These are phyloP conservation scores for Cichladusa arquata DNA, from an alignment of 2,113 vertebrate genomes.

Conservation along the genomic window DNA sequence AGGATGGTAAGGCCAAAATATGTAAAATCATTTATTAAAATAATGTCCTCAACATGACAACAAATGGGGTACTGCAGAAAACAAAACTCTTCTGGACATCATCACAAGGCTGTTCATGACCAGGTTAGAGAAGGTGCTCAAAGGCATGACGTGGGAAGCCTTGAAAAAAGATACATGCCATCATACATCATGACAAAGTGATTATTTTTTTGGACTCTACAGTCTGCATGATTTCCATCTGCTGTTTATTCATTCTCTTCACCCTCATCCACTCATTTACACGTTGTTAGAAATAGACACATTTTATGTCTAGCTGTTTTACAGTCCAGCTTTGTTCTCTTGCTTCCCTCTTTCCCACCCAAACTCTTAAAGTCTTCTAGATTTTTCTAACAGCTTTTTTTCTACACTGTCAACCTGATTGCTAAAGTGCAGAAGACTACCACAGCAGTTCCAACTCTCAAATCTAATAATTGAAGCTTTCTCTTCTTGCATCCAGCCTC, in stretches of 20 bases:
- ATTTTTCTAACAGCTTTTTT: not conserved
- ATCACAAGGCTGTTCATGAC: not conserved
- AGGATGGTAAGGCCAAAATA: not conserved
- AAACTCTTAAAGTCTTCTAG: not conserved
- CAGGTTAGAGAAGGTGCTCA: not conserved
- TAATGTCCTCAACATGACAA: not conserved
- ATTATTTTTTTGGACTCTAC: not conserved
- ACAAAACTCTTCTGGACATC: not conserved
- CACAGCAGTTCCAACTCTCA: not conserved
- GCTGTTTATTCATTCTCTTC: conserved; percentile 14
- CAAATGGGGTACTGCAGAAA: not conserved
- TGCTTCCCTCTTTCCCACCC: not conserved
- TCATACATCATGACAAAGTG: not conserved
- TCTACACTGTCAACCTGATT: not conserved
- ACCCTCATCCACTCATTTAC: conserved; percentile 13
- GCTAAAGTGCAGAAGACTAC: not conserved
- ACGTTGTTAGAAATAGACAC: not conserved
- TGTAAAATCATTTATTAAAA: not conserved
- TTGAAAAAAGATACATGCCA: not conserved
- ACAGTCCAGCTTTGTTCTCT: not conserved
- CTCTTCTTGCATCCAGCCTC: not conserved
- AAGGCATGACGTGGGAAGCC: not conserved
- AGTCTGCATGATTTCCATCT: conserved; percentile 13
- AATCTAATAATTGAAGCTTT: not conserved
- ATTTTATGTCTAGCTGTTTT: not conserved